These are phyloP conservation scores for Apotomis betuletana DNA, from an alignment of 2,888 invertebrate genomes.

Conservation along the genomic window DNA sequence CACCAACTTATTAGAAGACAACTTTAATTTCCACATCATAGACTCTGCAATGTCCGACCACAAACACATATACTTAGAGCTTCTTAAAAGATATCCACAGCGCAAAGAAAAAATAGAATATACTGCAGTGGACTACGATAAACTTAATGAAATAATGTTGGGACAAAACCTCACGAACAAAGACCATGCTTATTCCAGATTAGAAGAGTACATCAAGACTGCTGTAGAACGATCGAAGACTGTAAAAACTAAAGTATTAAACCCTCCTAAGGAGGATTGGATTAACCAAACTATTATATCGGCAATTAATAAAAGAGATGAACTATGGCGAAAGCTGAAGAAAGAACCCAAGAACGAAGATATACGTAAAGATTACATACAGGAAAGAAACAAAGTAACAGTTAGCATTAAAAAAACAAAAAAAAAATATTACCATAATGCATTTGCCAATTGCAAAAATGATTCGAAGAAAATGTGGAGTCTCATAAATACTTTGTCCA, in stretches of 20 bases:
- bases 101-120: not conserved
- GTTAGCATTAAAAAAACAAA: slow-evolving; percentile 4
- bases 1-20: slow-evolving; percentile 44
- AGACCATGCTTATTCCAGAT: not conserved
- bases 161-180: not conserved
- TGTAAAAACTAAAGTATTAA: slow-evolving; percentile 24
- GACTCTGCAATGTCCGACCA: not conserved
- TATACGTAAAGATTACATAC: not conserved
- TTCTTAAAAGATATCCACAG: slow-evolving; percentile 2
- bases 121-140: slow-evolving; percentile 19
- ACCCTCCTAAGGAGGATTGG: slow-evolving; percentile 27
- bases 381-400: slow-evolving; percentile 23
- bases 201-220: slow-evolving; percentile 6
- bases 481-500: slow-evolving; percentile 1
- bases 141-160: slow-evolving; percentile 3
- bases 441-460: not conserved
- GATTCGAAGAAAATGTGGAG: slow-evolving; percentile 14
- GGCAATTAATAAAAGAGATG: slow-evolving; percentile 2
- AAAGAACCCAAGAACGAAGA: slow-evolving; percentile 23
- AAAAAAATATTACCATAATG: not conserved
- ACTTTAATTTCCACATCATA: slow-evolving; percentile 36
- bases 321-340: slow-evolving; percentile 20
- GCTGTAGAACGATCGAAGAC: slow-evolving; percentile 3
- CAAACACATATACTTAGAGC: slow-evolving; percentile 10
- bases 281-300: slow-evolving; percentile 17